These are phyloP conservation scores for Blera fallax DNA, from an alignment of 2,888 invertebrate species.

Conservation along the genomic window DNA sequence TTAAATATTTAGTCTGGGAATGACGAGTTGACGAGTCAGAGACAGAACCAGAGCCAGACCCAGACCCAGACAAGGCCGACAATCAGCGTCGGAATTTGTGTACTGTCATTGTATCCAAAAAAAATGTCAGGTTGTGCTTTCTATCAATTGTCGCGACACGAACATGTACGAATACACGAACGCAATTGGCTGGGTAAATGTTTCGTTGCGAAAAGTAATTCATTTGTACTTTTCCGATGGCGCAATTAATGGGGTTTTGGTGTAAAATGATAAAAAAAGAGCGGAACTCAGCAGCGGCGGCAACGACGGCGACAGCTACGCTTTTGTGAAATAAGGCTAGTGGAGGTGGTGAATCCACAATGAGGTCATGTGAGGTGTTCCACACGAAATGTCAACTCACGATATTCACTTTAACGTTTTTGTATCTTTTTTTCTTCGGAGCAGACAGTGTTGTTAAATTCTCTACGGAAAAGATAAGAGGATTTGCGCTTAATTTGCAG, in stretches of 20 bases:
- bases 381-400: constrained; percentile 7
- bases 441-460: constrained; percentile 4
- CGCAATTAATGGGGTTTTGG: constrained; percentile 65
- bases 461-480: background rate
- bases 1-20: constrained; percentile 63
- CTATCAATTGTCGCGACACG: constrained; percentile 31
- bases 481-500: background rate
- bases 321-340: constrained; percentile 20
- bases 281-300: constrained; percentile 2
- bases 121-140: constrained; percentile 15
- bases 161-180: background rate
- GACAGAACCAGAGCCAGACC: background rate
- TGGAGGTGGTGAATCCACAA: background rate
- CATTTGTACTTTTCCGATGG: constrained; percentile 65
- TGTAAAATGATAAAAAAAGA: constrained; percentile 56
- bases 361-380: constrained; percentile 51
- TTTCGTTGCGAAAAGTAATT: constrained; percentile 34
- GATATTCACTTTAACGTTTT: constrained; percentile 24
- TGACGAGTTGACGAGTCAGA: constrained; percentile 36
- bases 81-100: background rate
- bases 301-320: background rate
- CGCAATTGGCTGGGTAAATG: constrained; percentile 20
- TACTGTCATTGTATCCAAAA: constrained; percentile 4
- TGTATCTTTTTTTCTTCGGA: background rate
- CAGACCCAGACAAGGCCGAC: background rate